Base-by-base conservation (phyloP, 2,797 vertebrate species). In the Anniella stebbinsi region DNA sequence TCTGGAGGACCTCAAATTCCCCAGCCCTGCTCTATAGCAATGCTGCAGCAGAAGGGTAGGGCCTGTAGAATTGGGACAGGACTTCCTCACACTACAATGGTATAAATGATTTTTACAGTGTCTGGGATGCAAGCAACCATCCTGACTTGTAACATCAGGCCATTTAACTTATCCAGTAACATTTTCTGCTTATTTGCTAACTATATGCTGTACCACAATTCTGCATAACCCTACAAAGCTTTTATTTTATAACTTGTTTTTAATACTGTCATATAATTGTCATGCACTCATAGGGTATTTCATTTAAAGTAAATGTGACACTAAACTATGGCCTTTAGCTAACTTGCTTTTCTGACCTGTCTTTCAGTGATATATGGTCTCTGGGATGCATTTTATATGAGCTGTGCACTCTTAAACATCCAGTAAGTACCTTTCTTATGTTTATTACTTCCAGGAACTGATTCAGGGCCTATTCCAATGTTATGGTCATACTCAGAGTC, bases 321-420 rank as follows among this genome's bases (percentile, higher is more conserved):
- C 0, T 88, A n/a, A 75, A 85, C 51, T 75, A 25, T 48, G 30
- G 48, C 41, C 88, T 84, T 33, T 92, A 60, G 0, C 88, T 93
- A 87, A 63, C 85, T 3, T 2, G 76, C 70, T 80, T 73, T 95
- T 73, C 89, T 5, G 92, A 1, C 89, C 33, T 89, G 0, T 94
- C 63, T 90, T 96, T 97, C 96, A 99, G 99, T 96, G 99, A 99
- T 91, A 98, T 99, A 92, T 99, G 99, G 98, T 99, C 99, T 94
- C 97, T 99, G 88, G 98, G 99, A 77, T 99, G 99, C 92, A 97
- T 99, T 89, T 97, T 99, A 0, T 99, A 99, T 88, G 98, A 99
- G 95, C 98, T 99, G 77, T 99, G 98, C 94, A 97, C 98, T 91
- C 97, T 99, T 41, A 98, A 81, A 90, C 98, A 99, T 96, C 99